A percentile compares a stretch with the other conserved stretches of the same genome.
These are phyloP conservation scores for Decapterus maruadsi DNA, from an alignment of 2,797 vertebrate species.

Conservation along the genomic window DNA sequence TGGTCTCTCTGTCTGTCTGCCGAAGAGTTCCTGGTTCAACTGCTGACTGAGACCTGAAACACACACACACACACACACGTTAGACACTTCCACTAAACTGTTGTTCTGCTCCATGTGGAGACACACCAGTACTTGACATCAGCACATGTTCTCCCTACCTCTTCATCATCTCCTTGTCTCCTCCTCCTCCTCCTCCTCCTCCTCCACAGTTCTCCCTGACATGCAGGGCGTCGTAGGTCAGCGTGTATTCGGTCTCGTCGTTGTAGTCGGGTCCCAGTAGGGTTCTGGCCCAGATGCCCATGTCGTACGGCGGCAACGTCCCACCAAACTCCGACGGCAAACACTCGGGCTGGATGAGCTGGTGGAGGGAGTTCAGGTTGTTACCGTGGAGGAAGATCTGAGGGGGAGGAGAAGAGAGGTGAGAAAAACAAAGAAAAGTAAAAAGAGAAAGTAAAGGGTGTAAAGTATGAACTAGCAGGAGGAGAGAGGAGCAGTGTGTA, in stretches of 20 bases:
- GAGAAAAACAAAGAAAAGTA: too few species aligned
- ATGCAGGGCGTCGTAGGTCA: conserved; percentile 91
- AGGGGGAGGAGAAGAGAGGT: not conserved
- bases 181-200: conserved; percentile 70
- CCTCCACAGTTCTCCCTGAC: conserved; percentile 84
- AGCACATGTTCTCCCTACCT: conserved; percentile 49
- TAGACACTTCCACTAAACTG: not conserved
- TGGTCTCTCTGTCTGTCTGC: conserved; percentile 74
- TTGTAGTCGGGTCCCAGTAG: conserved; percentile 96
- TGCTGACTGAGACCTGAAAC: conserved; percentile 77
- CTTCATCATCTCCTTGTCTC: conserved; percentile 69
- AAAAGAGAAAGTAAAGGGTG: not conserved
- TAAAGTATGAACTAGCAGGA: not conserved
- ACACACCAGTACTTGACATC: too few species aligned
- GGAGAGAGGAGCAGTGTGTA: too few species aligned
- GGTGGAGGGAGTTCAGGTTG: conserved; percentile 97
- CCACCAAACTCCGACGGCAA: conserved; percentile 97
- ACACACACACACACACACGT: not conserved
- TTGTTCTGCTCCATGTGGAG: too few species aligned
- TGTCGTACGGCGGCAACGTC: conserved; percentile 96
- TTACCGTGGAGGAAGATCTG: conserved; percentile 99
- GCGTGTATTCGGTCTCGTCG: conserved; percentile 94
- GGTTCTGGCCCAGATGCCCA: conserved; percentile 97
- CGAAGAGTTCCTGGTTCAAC: conserved; percentile 72
- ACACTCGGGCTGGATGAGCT: conserved; percentile 96